Evolutionary conservation across 1,140 invertebrate genomes (phyloP).

Genomic region (Drosophila cardini): DNA sequence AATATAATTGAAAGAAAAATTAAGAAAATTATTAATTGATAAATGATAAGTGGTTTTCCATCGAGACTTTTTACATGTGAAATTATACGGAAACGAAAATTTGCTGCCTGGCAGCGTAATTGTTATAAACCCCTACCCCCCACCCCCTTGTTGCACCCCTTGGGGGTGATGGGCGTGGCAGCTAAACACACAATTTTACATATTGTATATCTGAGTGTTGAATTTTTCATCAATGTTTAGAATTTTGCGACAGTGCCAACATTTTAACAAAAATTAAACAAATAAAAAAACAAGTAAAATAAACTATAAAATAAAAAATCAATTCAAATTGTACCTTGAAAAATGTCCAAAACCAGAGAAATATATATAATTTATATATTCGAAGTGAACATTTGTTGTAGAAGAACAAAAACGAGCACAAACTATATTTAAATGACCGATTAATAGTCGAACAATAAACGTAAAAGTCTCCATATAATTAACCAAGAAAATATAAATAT

Average conservation of each 20-base stretch:
- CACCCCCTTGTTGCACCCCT: neutral
- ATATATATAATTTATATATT: slow-evolving; percentile 7
- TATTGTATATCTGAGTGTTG: slow-evolving; percentile 76
- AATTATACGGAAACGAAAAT: slow-evolving; percentile 34
- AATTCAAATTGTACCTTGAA: slow-evolving; percentile 71
- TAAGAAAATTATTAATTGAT: slow-evolving; percentile 4
- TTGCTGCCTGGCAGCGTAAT: slow-evolving; percentile 47
- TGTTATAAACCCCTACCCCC: slow-evolving; percentile 37
- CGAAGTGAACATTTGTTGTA: slow-evolving; percentile 36
- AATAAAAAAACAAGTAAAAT: slow-evolving; percentile 32
- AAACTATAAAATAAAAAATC: slow-evolving; percentile 42
- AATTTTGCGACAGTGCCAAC: slow-evolving; percentile 71
- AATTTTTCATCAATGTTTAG: slow-evolving; percentile 78
- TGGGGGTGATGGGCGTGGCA: slow-evolving; percentile 14
- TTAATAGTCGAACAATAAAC: slow-evolving; percentile 60
- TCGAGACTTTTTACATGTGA: slow-evolving; percentile 21
- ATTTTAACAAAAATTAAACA: slow-evolving; percentile 37
- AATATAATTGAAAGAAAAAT: slow-evolving; percentile 35
- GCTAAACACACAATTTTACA: slow-evolving; percentile 59
- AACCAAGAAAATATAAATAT: slow-evolving; percentile 43
- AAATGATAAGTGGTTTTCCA: slow-evolving; percentile 2
- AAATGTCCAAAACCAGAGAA: slow-evolving; percentile 50
- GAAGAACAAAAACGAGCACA: slow-evolving; percentile 42
- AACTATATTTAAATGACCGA: slow-evolving; percentile 41
- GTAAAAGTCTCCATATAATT: slow-evolving; percentile 36